A percentile compares a stretch with the other conserved stretches of the same genome.
Conservation (phyloP, 2,113 vertebrate species). For the Nycticryphes semicollaris region DNA sequence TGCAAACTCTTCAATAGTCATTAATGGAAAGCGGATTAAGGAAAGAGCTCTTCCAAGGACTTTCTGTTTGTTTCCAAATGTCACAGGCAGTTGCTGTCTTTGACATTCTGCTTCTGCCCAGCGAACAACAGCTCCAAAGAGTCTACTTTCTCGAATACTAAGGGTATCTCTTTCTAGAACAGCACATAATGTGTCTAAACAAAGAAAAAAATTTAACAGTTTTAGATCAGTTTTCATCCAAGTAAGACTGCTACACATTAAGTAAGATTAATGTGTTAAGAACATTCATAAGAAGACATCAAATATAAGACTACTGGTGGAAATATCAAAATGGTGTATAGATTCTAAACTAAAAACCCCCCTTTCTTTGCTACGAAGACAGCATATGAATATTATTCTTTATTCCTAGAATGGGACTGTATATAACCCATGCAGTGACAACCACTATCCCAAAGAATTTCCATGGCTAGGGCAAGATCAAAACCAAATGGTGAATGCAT, state of each 20-base stretch:
- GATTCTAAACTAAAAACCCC: neutral
- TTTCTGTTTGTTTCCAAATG: constrained; percentile 89
- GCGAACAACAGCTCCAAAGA: constrained; percentile 91
- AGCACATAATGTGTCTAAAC: constrained; percentile 89
- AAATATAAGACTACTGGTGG: neutral
- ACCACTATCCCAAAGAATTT: neutral
- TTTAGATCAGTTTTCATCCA: neutral
- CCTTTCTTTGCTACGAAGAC: neutral
- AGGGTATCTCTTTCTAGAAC: constrained; percentile 93
- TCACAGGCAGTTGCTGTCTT: constrained; percentile 88
- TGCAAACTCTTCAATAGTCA: constrained; percentile 95
- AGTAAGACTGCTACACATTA: neutral
- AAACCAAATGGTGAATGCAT: neutral
- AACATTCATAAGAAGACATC: neutral
- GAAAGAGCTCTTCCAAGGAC: constrained; percentile 92
- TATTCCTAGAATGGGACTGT: neutral
- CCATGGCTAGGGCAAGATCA: neutral
- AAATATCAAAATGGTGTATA: neutral
- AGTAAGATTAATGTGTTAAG: neutral
- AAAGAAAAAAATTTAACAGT: neutral
- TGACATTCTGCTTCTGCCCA: constrained; percentile 96
- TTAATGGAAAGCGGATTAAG: constrained; percentile 92
- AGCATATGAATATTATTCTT: neutral
- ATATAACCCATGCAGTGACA: neutral
- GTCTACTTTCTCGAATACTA: constrained; percentile 90